These are phyloP conservation scores for Polietes domitor DNA, from an alignment of 2,888 invertebrate species.

Conservation along the genomic window DNA sequence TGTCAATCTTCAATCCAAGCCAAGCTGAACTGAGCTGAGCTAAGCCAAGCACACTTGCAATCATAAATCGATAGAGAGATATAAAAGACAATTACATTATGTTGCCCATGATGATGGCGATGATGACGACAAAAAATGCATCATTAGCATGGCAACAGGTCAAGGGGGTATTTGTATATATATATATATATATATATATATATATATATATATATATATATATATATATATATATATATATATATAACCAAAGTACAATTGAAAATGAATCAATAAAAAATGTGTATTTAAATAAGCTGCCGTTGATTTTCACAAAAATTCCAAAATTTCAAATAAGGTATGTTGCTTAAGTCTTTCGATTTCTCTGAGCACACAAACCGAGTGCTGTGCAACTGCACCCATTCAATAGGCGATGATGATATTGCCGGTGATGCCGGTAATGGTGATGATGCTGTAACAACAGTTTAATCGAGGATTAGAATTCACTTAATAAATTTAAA, in stretches of 20 bases:
- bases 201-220: background rate
- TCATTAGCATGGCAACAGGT: constrained; percentile 66
- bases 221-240: background rate
- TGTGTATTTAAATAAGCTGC: constrained; percentile 24
- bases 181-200: background rate
- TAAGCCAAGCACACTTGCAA: constrained; percentile 45
- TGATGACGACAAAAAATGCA: constrained; percentile 27
- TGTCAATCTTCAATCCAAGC: constrained; percentile 58
- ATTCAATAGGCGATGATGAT: background rate
- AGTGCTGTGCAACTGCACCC: constrained; percentile 18
- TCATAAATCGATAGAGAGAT: constrained; percentile 54
- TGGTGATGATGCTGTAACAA: background rate
- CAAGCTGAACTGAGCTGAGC: no score
- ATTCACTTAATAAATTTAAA: background rate
- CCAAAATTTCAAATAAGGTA: constrained; percentile 13
- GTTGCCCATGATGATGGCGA: constrained; percentile 35
- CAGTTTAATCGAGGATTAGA: background rate
- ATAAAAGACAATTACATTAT: constrained; percentile 30
- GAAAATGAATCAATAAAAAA: background rate
- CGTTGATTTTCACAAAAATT: constrained; percentile 17
- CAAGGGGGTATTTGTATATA: constrained; percentile 53
- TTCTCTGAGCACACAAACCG: background rate
- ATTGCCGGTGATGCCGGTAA: no score
- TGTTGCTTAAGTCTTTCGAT: constrained; percentile 30
- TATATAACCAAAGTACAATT: constrained; percentile 18